These are phyloP conservation scores for Prinia subflava DNA, from an alignment of 2,113 vertebrate genomes.

Conservation along the genomic window DNA sequence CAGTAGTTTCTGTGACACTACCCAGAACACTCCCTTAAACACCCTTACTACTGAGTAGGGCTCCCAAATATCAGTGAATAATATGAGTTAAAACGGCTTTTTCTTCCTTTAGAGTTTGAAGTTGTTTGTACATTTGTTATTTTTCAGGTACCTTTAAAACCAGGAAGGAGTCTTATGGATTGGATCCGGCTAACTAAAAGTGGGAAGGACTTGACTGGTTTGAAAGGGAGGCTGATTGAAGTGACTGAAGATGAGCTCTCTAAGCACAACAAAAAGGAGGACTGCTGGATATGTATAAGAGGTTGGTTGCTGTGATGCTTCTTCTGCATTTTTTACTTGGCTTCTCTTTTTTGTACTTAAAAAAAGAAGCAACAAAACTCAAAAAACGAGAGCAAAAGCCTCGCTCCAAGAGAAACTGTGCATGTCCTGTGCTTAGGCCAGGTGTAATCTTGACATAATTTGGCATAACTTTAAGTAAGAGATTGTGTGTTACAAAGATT, in stretches of 20 bases:
- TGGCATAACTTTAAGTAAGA: neutral
- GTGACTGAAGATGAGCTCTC: slow-evolving; percentile 90
- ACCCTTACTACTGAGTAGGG: neutral
- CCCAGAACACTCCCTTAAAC: neutral
- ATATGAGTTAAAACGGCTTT: neutral
- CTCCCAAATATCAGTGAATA: neutral
- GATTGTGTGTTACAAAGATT: neutral
- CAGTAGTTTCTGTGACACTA: neutral
- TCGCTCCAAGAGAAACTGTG: neutral
- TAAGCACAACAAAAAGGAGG: slow-evolving; percentile 85
- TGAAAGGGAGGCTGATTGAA: slow-evolving; percentile 86
- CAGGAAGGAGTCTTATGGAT: slow-evolving; percentile 97
- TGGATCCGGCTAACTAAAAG: slow-evolving; percentile 95
- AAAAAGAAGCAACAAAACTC: neutral
- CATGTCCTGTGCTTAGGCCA: neutral
- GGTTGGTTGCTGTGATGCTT: slow-evolving; percentile 69
- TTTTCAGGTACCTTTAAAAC: slow-evolving; percentile 88
- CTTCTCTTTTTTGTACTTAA: neutral
- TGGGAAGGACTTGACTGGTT: slow-evolving; percentile 88
- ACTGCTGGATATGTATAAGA: slow-evolving; percentile 98
- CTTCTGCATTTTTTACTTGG: neutral
- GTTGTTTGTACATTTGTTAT: neutral
- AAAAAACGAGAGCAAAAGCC: neutral
- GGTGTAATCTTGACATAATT: neutral
- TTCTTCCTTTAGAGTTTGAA: neutral